Conservation (phyloP, 2,888 invertebrate genomes). For the Tortrix viridana region DNA sequence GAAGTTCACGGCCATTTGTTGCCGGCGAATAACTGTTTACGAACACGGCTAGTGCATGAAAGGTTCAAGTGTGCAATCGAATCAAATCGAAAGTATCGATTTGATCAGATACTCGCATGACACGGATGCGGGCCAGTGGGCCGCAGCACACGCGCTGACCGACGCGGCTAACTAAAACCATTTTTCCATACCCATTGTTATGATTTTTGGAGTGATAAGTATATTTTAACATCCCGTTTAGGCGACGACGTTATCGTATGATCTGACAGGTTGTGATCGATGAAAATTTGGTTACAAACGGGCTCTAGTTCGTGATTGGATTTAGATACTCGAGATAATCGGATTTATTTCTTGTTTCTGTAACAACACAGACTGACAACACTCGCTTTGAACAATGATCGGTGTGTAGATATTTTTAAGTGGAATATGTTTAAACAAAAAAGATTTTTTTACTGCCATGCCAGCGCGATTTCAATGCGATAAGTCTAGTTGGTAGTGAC, state of each 20-base stretch:
- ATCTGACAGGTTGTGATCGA: conserved; percentile 58
- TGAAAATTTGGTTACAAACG: conserved; percentile 45
- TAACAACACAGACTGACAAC: conserved; percentile 6
- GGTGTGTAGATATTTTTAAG: conserved; percentile 9
- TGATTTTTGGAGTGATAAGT: background rate
- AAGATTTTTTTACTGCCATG: no score
- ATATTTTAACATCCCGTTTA: conserved; percentile 46
- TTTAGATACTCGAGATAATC: conserved; percentile 31
- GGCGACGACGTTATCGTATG: conserved; percentile 57
- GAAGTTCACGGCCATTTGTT: conserved; percentile 60
- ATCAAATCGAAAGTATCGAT: conserved; percentile 63
- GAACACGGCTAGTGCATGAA: conserved; percentile 33
- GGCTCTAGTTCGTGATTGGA: conserved; percentile 30
- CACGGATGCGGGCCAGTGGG: conserved; percentile 66
- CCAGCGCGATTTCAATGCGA: no score
- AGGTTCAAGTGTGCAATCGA: conserved; percentile 58
- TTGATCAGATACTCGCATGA: conserved; percentile 43
- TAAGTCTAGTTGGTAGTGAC: no score
- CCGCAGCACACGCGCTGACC: conserved; percentile 45
- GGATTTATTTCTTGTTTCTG: conserved; percentile 19
- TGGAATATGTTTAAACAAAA: conserved; percentile 1
- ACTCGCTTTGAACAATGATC: conserved; percentile 3
- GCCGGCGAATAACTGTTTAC: conserved; percentile 57
- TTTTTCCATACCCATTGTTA: background rate
- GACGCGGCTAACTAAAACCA: background rate